A percentile compares a stretch with the other conserved stretches of the same genome.
Conservation (phyloP, 2,113 vertebrate genomes). For the Falco punctatus region DNA sequence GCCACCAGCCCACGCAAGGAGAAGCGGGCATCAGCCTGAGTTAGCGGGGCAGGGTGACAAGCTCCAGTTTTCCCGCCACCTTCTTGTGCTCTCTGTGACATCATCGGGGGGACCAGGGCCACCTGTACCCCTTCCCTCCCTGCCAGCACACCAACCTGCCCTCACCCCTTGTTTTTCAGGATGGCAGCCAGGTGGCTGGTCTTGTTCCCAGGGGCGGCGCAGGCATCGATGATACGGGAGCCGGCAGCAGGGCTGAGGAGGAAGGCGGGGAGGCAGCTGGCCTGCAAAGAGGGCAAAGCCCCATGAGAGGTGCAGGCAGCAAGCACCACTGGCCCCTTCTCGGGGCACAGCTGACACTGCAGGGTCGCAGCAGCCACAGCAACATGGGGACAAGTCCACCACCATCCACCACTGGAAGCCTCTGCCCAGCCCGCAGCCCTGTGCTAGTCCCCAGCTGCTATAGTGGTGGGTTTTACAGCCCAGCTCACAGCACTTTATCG, state of each 20-base stretch:
- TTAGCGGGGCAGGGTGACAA: not conserved
- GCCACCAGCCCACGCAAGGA: not conserved
- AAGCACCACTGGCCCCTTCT: not conserved
- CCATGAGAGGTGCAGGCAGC: accelerated
- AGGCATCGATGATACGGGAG: slow-evolving; percentile 88
- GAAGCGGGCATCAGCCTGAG: not conserved
- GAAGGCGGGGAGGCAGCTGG: slow-evolving; percentile 90
- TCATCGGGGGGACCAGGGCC: accelerated
- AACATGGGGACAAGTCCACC: not conserved
- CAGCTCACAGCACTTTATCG: not conserved
- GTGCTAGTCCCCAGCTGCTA: not conserved
- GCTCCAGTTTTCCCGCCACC: not conserved
- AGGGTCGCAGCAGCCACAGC: not conserved
- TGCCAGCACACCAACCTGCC: not conserved
- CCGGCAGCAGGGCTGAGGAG: slow-evolving; percentile 81
- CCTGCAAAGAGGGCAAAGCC: slow-evolving; percentile 63
- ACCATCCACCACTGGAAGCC: no score
- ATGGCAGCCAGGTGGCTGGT: slow-evolving; percentile 93
- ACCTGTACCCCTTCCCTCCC: not conserved
- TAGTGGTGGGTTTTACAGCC: accelerated
- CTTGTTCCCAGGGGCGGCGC: slow-evolving; percentile 95
- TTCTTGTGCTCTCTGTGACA: not conserved
- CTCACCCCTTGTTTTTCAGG: slow-evolving; percentile 91
- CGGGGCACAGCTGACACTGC: accelerated
- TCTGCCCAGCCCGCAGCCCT: not conserved